These are phyloP conservation scores for Alces alces DNA, from an alignment of 2,113 vertebrate genomes.

Conservation along the genomic window DNA sequence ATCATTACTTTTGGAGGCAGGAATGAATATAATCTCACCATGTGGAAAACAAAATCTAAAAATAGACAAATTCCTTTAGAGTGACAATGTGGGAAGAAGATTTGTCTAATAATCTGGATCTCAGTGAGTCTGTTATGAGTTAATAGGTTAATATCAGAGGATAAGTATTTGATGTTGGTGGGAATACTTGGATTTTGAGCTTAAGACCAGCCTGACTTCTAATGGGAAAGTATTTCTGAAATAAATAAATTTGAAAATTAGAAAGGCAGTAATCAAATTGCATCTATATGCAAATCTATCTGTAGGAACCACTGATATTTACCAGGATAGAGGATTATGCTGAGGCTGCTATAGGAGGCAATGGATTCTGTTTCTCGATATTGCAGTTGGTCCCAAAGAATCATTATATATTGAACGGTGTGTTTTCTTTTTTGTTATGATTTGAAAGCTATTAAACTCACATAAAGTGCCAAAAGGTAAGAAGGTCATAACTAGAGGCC, in stretches of 20 bases:
- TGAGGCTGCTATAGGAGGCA: neutral
- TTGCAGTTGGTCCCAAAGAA: neutral
- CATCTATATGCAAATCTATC: neutral
- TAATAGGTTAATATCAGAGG: neutral
- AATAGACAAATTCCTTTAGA: neutral
- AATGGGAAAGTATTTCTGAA: neutral
- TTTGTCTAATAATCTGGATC: neutral
- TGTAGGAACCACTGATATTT: neutral
- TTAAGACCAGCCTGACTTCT: neutral
- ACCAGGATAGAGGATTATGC: neutral
- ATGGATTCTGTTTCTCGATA: neutral
- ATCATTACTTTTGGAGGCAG: neutral
- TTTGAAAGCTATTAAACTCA: neutral
- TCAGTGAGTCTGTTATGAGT: neutral
- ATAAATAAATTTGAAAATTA: neutral
- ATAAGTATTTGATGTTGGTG: neutral
- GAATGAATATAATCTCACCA: conserved; percentile 4
- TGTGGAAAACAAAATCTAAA: neutral
- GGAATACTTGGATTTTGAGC: neutral
- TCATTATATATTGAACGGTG: neutral
- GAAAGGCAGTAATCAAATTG: neutral
- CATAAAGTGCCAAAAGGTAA: neutral
- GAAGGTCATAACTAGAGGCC: neutral
- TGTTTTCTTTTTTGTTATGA: neutral
- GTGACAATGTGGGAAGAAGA: neutral